Percentiles rank a stretch among this genome's conserved stretches.
These are phyloP conservation scores for Callimorpha dominula DNA, from an alignment of 2,888 invertebrate species.

Conservation along the genomic window DNA sequence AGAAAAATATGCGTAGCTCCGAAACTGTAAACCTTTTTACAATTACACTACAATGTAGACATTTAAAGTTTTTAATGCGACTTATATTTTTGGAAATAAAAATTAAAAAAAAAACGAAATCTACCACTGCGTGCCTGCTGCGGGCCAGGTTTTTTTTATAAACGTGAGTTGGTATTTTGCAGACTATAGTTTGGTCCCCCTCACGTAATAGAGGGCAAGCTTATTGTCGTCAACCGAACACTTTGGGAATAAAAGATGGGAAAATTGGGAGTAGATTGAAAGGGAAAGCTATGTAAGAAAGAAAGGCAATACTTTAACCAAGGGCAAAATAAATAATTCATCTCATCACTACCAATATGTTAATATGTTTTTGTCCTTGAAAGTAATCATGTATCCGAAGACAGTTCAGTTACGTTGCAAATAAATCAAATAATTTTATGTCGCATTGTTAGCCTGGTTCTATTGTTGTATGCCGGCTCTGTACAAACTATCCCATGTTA, in stretches of 20 bases:
- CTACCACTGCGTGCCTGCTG: too few species aligned
- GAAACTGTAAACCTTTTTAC: too few species aligned
- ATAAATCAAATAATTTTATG: constrained; percentile 38
- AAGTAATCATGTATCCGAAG: background rate
- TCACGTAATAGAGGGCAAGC: too few species aligned
- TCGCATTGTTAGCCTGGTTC: constrained; percentile 25
- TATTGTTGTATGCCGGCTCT: constrained; percentile 13
- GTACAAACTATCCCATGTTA: background rate
- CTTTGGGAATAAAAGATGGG: background rate
- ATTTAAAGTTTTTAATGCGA: too few species aligned
- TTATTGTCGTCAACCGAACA: background rate
- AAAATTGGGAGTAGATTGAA: background rate
- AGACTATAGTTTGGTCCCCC: too few species aligned
- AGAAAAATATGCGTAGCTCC: too few species aligned
- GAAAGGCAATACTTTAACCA: background rate
- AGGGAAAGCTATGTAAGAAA: background rate
- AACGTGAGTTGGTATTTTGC: too few species aligned
- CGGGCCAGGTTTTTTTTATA: too few species aligned
- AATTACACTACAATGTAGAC: too few species aligned
- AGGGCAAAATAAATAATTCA: background rate
- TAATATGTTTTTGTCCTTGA: background rate
- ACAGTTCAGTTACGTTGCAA: constrained; percentile 1
- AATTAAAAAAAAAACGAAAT: too few species aligned
- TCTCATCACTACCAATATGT: background rate
- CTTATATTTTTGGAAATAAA: too few species aligned